A percentile compares a stretch with the other conserved stretches of the same genome.
Evolutionary conservation across 2,888 invertebrate genomes (phyloP).

Genomic region (Chromoteleia sp.): DNA sequence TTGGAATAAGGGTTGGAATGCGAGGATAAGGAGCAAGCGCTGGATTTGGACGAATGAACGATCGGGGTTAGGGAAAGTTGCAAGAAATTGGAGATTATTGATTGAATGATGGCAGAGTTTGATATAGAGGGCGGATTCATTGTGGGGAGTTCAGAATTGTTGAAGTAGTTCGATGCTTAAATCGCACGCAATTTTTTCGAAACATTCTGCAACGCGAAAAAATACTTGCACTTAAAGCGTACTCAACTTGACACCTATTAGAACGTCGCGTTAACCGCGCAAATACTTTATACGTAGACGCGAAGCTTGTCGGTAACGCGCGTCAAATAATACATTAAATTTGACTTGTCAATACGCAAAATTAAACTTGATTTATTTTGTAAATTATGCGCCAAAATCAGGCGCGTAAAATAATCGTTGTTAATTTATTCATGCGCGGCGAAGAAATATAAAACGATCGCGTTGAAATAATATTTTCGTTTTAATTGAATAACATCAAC

Average conservation of each 20-base stretch:
- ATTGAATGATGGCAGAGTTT: slow-evolving; percentile 68
- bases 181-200: slow-evolving; percentile 42
- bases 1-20: slow-evolving; percentile 62
- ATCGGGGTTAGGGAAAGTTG: slow-evolving; percentile 66
- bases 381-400: no score
- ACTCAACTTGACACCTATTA: no score
- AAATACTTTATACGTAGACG: background rate
- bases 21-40: slow-evolving; percentile 59
- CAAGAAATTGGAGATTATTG: slow-evolving; percentile 69
- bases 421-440: background rate
- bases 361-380: slow-evolving; percentile 2
- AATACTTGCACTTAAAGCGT: slow-evolving; percentile 4
- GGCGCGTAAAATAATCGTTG: background rate
- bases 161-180: slow-evolving; percentile 53
- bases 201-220: background rate
- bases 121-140: slow-evolving; percentile 64
- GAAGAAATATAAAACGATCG: background rate
- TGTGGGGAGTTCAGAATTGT: slow-evolving; percentile 56
- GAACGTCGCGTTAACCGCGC: background rate
- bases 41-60: slow-evolving; percentile 61
- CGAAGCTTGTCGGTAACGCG: background rate
- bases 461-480: slow-evolving; percentile 16
- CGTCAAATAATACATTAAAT: background rate
- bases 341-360: background rate
- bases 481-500: slow-evolving; percentile 27